Percentiles rank a stretch among this genome's conserved stretches.
Evolutionary conservation across 2,888 invertebrate genomes (phyloP).

Genomic region (Pilophorus perplexus): DNA sequence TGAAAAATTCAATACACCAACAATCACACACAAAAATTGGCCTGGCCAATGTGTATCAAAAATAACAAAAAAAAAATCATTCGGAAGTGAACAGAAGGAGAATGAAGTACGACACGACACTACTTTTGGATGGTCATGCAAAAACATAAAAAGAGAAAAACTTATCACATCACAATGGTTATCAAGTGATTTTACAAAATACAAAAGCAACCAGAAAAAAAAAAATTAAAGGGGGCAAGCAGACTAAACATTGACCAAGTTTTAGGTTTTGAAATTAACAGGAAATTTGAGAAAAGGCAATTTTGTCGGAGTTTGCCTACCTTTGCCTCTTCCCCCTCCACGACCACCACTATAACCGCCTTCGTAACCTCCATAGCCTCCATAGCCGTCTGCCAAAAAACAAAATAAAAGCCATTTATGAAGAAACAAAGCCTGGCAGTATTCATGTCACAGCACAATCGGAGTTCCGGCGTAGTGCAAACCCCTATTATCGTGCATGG

Average conservation of each 20-base stretch:
- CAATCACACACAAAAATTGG: constrained; percentile 41
- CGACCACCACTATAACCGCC: constrained; percentile 83
- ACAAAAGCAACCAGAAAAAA: neutral
- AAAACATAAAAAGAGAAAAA: constrained; percentile 16
- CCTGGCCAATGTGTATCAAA: constrained; percentile 25
- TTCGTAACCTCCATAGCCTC: constrained; percentile 85
- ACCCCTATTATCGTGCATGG: no score
- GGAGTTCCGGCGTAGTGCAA: no score
- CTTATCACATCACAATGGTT: neutral
- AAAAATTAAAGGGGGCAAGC: neutral
- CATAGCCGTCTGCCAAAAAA: constrained; percentile 56
- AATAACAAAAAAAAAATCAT: neutral
- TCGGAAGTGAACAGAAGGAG: neutral
- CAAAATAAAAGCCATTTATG: constrained; percentile 23
- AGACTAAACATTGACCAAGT: no score
- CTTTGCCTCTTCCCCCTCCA: constrained; percentile 65
- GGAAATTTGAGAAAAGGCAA: neutral
- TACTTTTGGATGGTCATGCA: constrained; percentile 11
- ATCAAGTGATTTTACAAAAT: no score
- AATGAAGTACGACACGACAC: neutral
- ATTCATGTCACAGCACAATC: no score
- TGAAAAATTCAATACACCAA: constrained; percentile 43
- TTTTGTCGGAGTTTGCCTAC: constrained; percentile 38
- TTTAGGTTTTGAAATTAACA: no score
- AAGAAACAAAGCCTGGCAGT: no score